Conservation (phyloP, 2,113 vertebrate species). For the Psephotus haematonotus region DNA sequence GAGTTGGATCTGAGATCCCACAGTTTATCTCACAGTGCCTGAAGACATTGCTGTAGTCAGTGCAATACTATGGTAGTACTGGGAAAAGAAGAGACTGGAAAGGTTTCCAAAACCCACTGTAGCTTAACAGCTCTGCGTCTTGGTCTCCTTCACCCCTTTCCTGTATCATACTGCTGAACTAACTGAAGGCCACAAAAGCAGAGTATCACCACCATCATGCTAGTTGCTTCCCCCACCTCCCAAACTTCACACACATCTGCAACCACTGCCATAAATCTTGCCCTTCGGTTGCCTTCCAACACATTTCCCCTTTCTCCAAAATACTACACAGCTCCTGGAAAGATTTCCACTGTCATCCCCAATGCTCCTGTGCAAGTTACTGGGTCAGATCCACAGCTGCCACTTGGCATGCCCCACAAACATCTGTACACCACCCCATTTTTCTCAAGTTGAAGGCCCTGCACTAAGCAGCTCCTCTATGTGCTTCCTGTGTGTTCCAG, state of each 20-base stretch:
- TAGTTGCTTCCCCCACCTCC: neutral
- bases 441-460: neutral
- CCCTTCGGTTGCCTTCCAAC: neutral
- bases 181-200: neutral
- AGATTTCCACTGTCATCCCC: neutral
- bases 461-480: neutral
- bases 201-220: neutral
- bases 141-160: neutral
- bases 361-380: neutral
- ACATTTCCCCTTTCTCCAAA: neutral
- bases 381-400: neutral
- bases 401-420: neutral
- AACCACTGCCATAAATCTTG: neutral
- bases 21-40: neutral
- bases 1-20: neutral
- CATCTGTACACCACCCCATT: neutral
- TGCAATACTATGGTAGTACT: neutral
- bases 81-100: neutral
- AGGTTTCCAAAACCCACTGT: neutral
- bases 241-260: neutral
- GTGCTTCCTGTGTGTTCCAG: neutral
- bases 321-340: neutral
- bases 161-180: neutral
- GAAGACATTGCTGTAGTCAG: neutral
- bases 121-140: neutral